These are phyloP conservation scores for Podotricha telesiphe DNA, from an alignment of 2,888 invertebrate species.

Conservation along the genomic window DNA sequence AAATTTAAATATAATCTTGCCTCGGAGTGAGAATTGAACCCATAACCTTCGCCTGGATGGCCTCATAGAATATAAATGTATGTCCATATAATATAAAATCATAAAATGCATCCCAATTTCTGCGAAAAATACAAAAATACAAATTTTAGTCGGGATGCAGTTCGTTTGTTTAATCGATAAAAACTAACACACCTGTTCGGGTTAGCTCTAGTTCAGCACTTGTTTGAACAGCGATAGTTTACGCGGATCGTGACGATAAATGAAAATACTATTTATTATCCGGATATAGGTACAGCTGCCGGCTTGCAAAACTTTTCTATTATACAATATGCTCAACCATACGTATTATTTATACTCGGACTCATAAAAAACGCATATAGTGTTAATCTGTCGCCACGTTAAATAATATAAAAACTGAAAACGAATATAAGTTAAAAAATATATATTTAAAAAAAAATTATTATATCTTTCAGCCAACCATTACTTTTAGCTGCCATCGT, in stretches of 20 bases:
- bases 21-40: too few species aligned
- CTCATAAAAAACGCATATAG: too few species aligned
- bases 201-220: conserved; percentile 23
- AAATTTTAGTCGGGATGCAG: conserved; percentile 12
- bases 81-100: background rate
- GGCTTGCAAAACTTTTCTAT: conserved; percentile 28
- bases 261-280: conserved; percentile 28
- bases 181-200: conserved; percentile 32
- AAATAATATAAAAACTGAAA: too few species aligned
- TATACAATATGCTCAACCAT: conserved; percentile 5
- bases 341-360: background rate
- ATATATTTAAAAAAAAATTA: too few species aligned
- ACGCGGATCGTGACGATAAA: conserved; percentile 30
- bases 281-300: conserved; percentile 22
- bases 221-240: conserved; percentile 24
- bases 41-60: too few species aligned
- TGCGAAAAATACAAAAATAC: background rate
- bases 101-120: background rate
- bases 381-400: too few species aligned
- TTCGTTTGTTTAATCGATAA: conserved; percentile 31
- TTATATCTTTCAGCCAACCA: too few species aligned
- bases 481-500: too few species aligned
- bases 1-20: too few species aligned
- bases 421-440: too few species aligned
- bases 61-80: background rate